Evolutionary conservation across 2,888 invertebrate species (phyloP).

Genomic region (Drosophila seclusa): DNA sequence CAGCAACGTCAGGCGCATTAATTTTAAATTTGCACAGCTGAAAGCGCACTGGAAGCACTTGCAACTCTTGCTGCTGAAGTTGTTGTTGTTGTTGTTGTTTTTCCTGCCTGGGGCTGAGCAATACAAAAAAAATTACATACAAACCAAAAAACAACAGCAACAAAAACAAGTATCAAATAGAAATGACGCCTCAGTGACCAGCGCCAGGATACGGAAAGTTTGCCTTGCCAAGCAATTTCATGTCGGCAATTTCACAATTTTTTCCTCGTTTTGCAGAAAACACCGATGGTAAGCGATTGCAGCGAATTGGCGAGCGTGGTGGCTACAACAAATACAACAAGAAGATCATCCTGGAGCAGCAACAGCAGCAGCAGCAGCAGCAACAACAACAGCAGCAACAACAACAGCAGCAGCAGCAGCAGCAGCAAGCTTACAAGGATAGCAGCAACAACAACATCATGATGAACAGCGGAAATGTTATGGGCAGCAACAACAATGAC

Average conservation of each 20-base stretch:
- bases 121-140: slow-evolving; percentile 9
- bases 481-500: slow-evolving; percentile 81
- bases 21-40: slow-evolving; percentile 73
- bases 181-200: slow-evolving; percentile 56
- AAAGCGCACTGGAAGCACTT: slow-evolving; percentile 57
- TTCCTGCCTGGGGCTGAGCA: slow-evolving; percentile 9
- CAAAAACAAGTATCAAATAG: slow-evolving; percentile 54
- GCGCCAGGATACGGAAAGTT: slow-evolving; percentile 55
- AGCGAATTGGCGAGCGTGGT: slow-evolving; percentile 87
- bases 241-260: slow-evolving; percentile 55
- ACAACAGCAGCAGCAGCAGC: slow-evolving; percentile 74
- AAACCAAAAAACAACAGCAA: slow-evolving; percentile 10
- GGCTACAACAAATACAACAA: slow-evolving; percentile 87
- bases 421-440: slow-evolving; percentile 81
- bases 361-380: slow-evolving; percentile 73
- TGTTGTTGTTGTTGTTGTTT: slow-evolving; percentile 16
- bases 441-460: slow-evolving; percentile 83
- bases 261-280: slow-evolving; percentile 82
- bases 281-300: slow-evolving; percentile 86
- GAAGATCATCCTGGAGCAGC: slow-evolving; percentile 86
- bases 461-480: slow-evolving; percentile 74
- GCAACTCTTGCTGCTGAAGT: slow-evolving; percentile 23
- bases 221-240: slow-evolving; percentile 60
- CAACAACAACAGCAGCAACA: slow-evolving; percentile 72
- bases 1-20: slow-evolving; percentile 55